Evolutionary conservation across 2,113 vertebrate genomes (phyloP).

Genomic region (Brevimyrus niger): DNA sequence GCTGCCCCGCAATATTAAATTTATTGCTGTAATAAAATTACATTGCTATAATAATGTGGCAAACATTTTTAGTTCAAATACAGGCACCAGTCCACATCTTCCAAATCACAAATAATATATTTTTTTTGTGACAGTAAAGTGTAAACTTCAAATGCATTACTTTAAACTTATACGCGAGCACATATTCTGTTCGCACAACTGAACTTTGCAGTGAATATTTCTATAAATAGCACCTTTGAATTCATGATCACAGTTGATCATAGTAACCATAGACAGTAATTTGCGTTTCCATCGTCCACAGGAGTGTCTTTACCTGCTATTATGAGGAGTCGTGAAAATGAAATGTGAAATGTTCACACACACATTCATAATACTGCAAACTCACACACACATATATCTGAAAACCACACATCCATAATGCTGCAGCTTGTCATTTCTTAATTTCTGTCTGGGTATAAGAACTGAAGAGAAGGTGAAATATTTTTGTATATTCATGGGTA

Average conservation of each 20-base stretch:
- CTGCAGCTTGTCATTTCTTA: not conserved
- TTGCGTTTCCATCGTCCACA: not conserved
- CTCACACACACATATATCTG: not conserved
- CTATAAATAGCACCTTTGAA: not conserved
- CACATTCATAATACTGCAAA: too few relatives aligned
- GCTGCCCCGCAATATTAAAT: not conserved
- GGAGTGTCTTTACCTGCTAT: not conserved
- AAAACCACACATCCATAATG: not conserved
- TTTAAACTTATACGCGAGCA: not conserved
- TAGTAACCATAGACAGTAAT: not conserved
- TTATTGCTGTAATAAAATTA: not conserved
- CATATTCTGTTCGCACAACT: not conserved
- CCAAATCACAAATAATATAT: not conserved
- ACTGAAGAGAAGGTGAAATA: not conserved
- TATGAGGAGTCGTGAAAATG: not conserved
- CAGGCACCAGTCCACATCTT: not conserved
- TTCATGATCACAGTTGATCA: not conserved
- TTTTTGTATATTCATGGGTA: not conserved
- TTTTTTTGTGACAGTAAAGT: not conserved
- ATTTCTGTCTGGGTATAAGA: not conserved
- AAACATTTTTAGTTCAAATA: not conserved
- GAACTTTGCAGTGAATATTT: not conserved
- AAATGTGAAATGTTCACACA: not conserved
- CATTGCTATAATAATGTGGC: not conserved
- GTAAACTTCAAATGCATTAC: not conserved